These are phyloP conservation scores for Rotaria macrura DNA, from an alignment of 2,888 invertebrate species.

Conservation along the genomic window DNA sequence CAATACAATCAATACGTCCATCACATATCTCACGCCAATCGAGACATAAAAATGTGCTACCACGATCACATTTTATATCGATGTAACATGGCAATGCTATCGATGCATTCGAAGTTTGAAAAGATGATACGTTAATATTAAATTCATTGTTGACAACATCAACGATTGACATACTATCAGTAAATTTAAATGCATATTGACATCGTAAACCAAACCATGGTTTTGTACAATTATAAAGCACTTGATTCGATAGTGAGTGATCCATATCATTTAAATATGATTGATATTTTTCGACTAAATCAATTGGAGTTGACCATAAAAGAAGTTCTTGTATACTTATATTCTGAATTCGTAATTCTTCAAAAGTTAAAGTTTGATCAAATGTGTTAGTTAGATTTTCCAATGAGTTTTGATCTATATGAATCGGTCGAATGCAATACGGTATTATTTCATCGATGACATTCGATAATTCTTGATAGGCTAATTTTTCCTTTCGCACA, in stretches of 20 bases:
- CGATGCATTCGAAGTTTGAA: neutral
- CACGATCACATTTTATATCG: neutral
- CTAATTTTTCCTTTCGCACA: neutral
- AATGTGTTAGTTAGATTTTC: neutral
- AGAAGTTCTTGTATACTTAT: neutral
- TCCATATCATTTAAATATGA: neutral
- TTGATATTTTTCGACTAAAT: neutral
- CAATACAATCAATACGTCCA: neutral
- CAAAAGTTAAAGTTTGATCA: neutral
- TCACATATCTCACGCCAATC: neutral
- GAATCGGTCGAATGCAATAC: neutral
- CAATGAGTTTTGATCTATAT: neutral
- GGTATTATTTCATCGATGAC: neutral
- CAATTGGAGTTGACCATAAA: neutral
- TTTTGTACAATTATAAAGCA: neutral
- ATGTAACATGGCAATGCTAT: neutral
- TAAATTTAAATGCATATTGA: neutral
- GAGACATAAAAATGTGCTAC: neutral
- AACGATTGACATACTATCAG: neutral
- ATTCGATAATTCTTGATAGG: neutral
- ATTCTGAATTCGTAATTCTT: neutral
- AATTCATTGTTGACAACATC: neutral
- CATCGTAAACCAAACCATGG: neutral
- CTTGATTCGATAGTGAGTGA: neutral
- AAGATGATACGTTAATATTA: neutral